These are phyloP conservation scores for Agriopis leucophaearia DNA, from an alignment of 2,888 invertebrate species.

Conservation along the genomic window DNA sequence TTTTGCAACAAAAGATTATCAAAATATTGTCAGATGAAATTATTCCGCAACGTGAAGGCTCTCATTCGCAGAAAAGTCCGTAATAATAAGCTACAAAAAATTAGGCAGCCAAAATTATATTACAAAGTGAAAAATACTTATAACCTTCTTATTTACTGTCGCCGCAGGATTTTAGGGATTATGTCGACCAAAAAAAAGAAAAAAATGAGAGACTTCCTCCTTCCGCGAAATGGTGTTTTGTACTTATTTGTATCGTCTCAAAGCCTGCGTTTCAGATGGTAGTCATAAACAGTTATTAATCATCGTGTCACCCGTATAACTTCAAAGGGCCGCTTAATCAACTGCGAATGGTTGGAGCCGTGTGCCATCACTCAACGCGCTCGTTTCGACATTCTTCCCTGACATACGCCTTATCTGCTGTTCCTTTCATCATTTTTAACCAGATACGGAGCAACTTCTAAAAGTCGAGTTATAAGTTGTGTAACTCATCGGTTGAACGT, in stretches of 20 bases:
- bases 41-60: conserved; percentile 6
- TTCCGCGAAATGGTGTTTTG: conserved; percentile 48
- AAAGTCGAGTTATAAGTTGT: conserved; percentile 47
- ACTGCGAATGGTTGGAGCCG: conserved; percentile 76
- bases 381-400: conserved; percentile 75
- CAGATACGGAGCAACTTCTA: conserved; percentile 37
- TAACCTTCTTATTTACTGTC: conserved; percentile 50
- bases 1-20: conserved; percentile 2
- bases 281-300: conserved; percentile 81
- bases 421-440: conserved; percentile 42
- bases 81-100: conserved; percentile 40
- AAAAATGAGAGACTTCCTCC: conserved; percentile 41
- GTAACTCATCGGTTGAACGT: conserved; percentile 54
- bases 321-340: conserved; percentile 81
- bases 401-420: conserved; percentile 66
- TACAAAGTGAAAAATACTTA: conserved; percentile 45
- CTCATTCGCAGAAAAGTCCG: conserved; percentile 27
- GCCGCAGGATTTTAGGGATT: conserved; percentile 53
- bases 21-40: conserved; percentile 3
- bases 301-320: conserved; percentile 72
- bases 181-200: conserved; percentile 49
- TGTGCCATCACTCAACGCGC: conserved; percentile 74
- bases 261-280: conserved; percentile 65
- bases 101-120: conserved; percentile 41
- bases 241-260: conserved; percentile 53